Evolutionary conservation across 2,113 vertebrate genomes (phyloP).

Genomic region (Heterochromis multidens): DNA sequence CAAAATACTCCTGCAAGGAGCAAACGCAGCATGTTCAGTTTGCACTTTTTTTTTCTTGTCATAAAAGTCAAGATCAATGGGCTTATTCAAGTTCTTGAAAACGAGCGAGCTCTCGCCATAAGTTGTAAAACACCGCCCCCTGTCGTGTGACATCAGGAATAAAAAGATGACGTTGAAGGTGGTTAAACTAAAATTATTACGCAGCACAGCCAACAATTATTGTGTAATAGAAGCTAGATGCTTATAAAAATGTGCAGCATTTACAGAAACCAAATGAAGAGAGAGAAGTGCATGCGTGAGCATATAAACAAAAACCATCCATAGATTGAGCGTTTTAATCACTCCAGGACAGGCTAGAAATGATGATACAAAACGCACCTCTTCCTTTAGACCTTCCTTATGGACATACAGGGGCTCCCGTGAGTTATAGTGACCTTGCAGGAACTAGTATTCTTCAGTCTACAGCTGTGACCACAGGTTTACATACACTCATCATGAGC

Average conservation of each 20-base stretch:
- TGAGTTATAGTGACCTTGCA: not conserved
- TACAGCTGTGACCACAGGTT: too few species aligned
- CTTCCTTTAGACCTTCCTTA: not conserved
- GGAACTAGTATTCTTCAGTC: not conserved
- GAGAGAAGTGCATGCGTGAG: not conserved
- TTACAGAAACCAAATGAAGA: not conserved
- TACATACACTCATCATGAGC: too few species aligned
- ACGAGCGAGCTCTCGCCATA: not conserved
- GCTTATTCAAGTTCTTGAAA: not conserved
- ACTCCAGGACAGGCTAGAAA: not conserved
- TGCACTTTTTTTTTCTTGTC: not conserved
- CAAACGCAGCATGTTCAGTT: not conserved
- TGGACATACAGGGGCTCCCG: not conserved
- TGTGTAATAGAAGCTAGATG: not conserved
- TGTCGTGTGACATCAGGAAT: not conserved
- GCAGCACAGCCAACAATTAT: not conserved
- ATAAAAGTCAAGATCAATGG: not conserved
- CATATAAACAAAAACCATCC: too few species aligned
- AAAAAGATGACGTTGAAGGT: not conserved
- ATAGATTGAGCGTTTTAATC: not conserved
- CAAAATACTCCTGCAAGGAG: not conserved
- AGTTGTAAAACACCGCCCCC: constrained; percentile 24
- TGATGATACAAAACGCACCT: not conserved
- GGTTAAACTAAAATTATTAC: not conserved
- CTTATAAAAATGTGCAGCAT: not conserved